Evolutionary conservation across 2,113 vertebrate species (phyloP).

Genomic region (Catharus fuscescens): DNA sequence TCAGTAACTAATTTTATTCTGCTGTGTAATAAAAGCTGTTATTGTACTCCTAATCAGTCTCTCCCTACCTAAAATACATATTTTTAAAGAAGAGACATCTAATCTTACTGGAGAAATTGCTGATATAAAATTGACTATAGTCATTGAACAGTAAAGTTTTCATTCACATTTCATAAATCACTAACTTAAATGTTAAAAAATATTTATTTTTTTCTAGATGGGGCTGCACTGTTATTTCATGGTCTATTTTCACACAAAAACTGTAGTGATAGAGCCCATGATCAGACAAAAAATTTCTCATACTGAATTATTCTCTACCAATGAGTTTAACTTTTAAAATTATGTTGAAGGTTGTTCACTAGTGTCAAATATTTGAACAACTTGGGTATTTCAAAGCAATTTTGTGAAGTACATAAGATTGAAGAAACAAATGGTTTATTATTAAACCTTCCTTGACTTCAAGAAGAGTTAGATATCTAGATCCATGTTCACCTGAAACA

Average conservation of each 20-base stretch:
- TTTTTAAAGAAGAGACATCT: neutral
- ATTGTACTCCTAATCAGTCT: neutral
- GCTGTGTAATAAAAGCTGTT: neutral
- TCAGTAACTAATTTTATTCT: neutral
- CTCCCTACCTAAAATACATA: neutral
- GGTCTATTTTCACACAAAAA: neutral
- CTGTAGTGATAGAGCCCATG: neutral
- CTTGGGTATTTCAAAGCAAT: neutral
- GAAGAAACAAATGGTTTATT: neutral
- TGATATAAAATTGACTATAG: neutral
- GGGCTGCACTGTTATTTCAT: neutral
- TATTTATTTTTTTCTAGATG: neutral
- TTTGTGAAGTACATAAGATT: neutral
- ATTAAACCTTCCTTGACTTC: neutral
- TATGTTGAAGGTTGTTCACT: neutral
- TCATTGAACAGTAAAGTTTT: neutral
- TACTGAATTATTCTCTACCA: neutral
- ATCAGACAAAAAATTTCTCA: neutral
- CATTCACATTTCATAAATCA: neutral
- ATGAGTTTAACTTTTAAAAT: neutral
- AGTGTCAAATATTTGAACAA: neutral
- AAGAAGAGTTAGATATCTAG: neutral
- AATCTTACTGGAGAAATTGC: neutral
- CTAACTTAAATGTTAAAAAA: neutral
- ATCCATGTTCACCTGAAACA: neutral